phyloP scores from a whole-genome alignment of 2,113 vertebrate genomes.

The Macquaria australasica region DNA sequence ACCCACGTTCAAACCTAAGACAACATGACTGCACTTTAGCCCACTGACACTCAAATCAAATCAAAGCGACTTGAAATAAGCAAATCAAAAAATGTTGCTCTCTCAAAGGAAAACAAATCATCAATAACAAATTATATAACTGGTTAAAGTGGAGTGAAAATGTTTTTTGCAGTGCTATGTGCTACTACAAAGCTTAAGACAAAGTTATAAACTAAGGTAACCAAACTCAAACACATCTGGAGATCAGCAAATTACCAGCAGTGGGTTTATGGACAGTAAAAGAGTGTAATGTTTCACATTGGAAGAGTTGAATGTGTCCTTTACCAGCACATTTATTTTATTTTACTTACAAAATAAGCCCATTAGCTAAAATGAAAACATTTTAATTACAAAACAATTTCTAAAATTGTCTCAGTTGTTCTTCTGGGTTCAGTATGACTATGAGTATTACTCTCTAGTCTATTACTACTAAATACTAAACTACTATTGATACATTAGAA shows the following conservation, averaged over 20 bases:
- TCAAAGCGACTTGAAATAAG: not conserved
- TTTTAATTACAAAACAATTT: not conserved
- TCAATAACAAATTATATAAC: not conserved
- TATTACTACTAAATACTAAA: not conserved
- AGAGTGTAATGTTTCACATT: not conserved
- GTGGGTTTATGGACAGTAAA: not conserved
- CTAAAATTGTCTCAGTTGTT: not conserved
- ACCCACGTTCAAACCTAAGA: not conserved
- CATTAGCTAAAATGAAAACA: not conserved
- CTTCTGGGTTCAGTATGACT: not conserved
- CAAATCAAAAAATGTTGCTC: too few relatives aligned
- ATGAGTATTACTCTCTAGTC: not conserved
- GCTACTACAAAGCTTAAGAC: not conserved
- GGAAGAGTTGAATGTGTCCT: not conserved
- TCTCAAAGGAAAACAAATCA: not conserved
- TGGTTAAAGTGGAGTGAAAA: not conserved
- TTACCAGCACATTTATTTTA: not conserved
- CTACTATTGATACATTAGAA: constrained; percentile 33
- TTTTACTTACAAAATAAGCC: not conserved
- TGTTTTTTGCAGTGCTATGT: not conserved
- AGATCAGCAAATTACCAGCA: not conserved
- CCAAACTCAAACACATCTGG: not conserved
- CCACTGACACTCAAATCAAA: not conserved
- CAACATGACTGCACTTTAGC: not conserved
- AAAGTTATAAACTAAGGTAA: not conserved